Evolutionary conservation across 2,888 invertebrate species (phyloP).

Genomic region (Ophioninae sp.): DNA sequence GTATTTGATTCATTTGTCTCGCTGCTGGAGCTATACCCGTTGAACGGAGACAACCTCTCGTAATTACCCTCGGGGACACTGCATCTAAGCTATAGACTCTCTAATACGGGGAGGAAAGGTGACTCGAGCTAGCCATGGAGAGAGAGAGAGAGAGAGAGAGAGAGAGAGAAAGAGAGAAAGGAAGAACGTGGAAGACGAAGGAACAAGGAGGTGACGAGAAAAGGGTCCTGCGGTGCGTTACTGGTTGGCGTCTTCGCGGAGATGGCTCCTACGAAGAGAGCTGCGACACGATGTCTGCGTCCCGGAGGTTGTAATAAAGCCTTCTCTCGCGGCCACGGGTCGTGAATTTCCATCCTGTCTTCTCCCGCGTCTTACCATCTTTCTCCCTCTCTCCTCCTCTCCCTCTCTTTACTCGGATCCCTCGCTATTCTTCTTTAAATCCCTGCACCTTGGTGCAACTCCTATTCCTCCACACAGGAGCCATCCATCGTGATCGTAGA

Average conservation of each 20-base stretch:
- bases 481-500: conserved; percentile 75
- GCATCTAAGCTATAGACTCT: conserved; percentile 31
- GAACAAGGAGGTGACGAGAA: conserved; percentile 2
- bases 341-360: conserved; percentile 61
- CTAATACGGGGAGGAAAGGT: conserved; percentile 14
- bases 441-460: conserved; percentile 49
- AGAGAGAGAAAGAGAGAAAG: background rate
- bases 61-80: conserved; percentile 58
- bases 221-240: conserved; percentile 19
- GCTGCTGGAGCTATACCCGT: conserved; percentile 28
- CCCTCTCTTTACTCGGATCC: conserved; percentile 32
- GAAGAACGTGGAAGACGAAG: background rate
- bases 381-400: conserved; percentile 31
- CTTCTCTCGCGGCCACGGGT: conserved; percentile 58
- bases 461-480: conserved; percentile 40
- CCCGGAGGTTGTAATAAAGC: conserved; percentile 61
- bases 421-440: conserved; percentile 63
- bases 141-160: background rate
- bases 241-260: conserved; percentile 38
- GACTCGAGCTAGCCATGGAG: background rate
- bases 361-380: conserved; percentile 39
- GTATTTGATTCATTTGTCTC: conserved; percentile 25
- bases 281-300: conserved; percentile 34
- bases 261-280: conserved; percentile 24
- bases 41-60: conserved; percentile 49